Base-by-base conservation (phyloP, 2,113 vertebrate genomes). In the Gracilinanus agilis region DNA sequence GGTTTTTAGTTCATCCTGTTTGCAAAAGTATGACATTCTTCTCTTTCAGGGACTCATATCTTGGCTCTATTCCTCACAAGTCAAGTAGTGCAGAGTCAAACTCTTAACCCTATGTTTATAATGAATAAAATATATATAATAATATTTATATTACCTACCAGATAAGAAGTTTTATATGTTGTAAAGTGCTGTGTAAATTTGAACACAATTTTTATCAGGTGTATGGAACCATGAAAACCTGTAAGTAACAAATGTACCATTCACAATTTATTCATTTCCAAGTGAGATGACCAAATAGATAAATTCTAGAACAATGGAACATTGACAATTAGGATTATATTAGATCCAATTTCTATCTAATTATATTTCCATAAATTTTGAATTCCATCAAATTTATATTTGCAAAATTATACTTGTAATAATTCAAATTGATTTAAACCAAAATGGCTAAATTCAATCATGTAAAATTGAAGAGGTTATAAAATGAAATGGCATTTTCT, bases 361-460 rank as follows among this genome's bases (percentile, higher is more conserved):
- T 97, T 97, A 96, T 92, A 96, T 93, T 96, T 96, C 67, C 94
- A 97, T 96, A 96, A 96, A 97, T 96, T 96, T 94, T 96, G 93
- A 96, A 95, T 97, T 95, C 88, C 40, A 96, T 94, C 97, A 97
- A 97, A 96, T 96, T 95, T 94, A 29, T 92, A 97, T 96, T 97
- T 97, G 96, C 91, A 97, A 96, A 98, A 96, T 95, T 97, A 67
- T 96, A 96, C 97, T 94, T 94, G 91, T 96, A 97, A 97, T 97
- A 96, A 96, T 97, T 96, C 96, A 96, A 94, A 91, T 96, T 97
- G 95, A 97, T 96, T 83, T 97, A 98, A 95, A 94, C 93, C 83
- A 97, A 96, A 97, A 94, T 96, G 94, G 88, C 95, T 94, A 98
- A 97, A 96, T 90, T 91, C 88, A 97, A 93, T 95, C 94, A 95